Evolutionary conservation across 2,113 vertebrate genomes (phyloP), one percentile per base, ranked within the genome.

Genomic region (Solea senegalensis): DNA sequence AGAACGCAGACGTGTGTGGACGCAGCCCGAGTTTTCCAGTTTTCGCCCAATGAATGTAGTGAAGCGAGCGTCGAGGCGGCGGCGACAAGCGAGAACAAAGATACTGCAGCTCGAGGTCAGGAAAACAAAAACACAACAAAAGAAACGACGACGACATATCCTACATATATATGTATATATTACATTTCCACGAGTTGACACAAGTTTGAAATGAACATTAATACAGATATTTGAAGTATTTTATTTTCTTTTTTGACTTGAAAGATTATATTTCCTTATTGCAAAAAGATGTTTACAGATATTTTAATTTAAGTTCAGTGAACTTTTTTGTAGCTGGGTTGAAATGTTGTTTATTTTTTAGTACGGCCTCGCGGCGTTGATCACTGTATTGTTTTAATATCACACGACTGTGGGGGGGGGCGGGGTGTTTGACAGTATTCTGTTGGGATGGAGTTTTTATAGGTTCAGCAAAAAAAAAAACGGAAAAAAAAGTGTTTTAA

Each of bases 231-330:
- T 21, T 94, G 94, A 97, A 98, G 96, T 97, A 97, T 98, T 98
- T 97, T 97, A 96, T 98, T 97, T 95, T 97, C 12, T 51, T 58
- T 97, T 98, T 98, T 97, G 95, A 98, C 96, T 98, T 99, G 97
- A 98, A 98, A 97, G 95, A 96, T 96, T 98, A 97, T 98, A 98
- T 99, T 98, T 99, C 21, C 96, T 95, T 98, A 98, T 97, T 95
- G 95, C 96, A 96, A 97, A 96, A 97, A 97, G 95, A 97, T 99
- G 96, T 99, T 98, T 99, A 98, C 96, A 98, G 94, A 96, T 98
- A 97, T 98, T 98, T 98, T 98, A 95, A 97, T 97, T 98, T 99
- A 96, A 97, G 96, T 98, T 98, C 96, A 97, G 95, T 97, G 96
- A 97, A 98, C 96, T 97, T 97, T 97, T 98, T 98, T 88, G 96